Evolutionary conservation across 2,888 invertebrate genomes (phyloP), one percentile per base, ranked within the genome.

Genomic region (Cylloceria caligata): DNA sequence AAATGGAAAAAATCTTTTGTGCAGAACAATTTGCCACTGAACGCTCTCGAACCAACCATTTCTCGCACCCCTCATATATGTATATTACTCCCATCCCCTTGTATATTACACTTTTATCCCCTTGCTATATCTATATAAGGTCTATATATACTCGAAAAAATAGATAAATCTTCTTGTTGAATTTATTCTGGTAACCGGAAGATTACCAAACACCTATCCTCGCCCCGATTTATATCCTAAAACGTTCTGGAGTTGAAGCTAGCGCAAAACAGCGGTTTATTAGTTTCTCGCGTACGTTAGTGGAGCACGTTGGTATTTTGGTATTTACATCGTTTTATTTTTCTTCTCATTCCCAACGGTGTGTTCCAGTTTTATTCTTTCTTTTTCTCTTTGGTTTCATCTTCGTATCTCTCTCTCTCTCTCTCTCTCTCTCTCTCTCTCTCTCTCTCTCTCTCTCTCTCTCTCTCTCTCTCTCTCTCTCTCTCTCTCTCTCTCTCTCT

Each of bases 161-260:
- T 34, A 27, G 60, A 82, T 82, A 76, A 82, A 82, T 82, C 72
- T 71, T 72, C 1, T 16, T 30, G 49, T 67, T 67, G 76, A 82
- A 82, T 82, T 79, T 82, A 76, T 79, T 62, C 71, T 69, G 75
- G 75, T 76, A 76, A 72, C 79, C 71, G 72, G 79, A 80, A 72
- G 72, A 67, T 71, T 75, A 71, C 57, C 78, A 65, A 60, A 55
- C 65, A 42, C 67, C 30, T 16, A 57, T 16, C 67, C 24, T 52
- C 71, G 45, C 21, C 47, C 47, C 34, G 52, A 45, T 65, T 64
- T 16, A 21, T 34, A 45, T 55, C 55, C 39, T 16, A 75, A 69
- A 71, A 68, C 21, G n/a, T n/a, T n/a, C n/a, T n/a, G n/a, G n/a
- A n/a, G n/a, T 67, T 69, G 6, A 62, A 67, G 67, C 36, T 16